Evolutionary conservation across 1,140 invertebrate species (phyloP).

Genomic region (Daktulosphaira vitifoliae): DNA sequence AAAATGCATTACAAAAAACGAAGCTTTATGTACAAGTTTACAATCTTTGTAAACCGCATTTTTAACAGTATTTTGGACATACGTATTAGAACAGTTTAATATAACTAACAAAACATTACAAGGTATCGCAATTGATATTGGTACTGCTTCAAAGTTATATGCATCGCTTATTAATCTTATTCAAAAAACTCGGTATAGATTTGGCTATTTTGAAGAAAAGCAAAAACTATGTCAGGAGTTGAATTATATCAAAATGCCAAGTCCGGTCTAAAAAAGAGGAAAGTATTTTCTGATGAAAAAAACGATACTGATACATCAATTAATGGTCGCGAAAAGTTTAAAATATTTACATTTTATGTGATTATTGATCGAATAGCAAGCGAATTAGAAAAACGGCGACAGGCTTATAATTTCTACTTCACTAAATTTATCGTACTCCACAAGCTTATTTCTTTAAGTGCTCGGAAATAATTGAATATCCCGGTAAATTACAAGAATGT

Average conservation of each 20-base stretch:
- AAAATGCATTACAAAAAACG: background rate
- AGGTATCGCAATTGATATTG: conserved; percentile 6
- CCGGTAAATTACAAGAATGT: too few relatives aligned
- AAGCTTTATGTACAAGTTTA: background rate
- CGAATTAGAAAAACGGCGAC: background rate
- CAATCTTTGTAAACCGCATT: background rate
- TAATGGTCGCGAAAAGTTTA: background rate
- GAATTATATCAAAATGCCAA: background rate
- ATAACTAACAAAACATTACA: conserved; percentile 3
- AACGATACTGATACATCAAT: background rate
- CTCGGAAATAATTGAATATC: background rate
- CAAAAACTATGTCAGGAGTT: background rate
- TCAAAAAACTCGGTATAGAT: background rate
- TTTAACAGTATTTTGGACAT: background rate
- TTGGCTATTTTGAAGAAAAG: background rate
- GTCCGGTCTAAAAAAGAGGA: background rate
- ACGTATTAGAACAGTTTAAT: background rate
- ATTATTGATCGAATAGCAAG: background rate
- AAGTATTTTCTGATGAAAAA: conserved; percentile 11
- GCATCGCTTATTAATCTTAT: background rate
- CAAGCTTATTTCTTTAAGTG: background rate
- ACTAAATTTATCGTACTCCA: background rate
- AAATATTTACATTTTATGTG: conserved; percentile 1
- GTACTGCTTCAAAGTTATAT: background rate
- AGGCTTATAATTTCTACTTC: background rate